Evolutionary conservation across 2,888 invertebrate species (phyloP), one percentile per base, ranked within the genome.

Genomic region (Herminia tarsipennalis): DNA sequence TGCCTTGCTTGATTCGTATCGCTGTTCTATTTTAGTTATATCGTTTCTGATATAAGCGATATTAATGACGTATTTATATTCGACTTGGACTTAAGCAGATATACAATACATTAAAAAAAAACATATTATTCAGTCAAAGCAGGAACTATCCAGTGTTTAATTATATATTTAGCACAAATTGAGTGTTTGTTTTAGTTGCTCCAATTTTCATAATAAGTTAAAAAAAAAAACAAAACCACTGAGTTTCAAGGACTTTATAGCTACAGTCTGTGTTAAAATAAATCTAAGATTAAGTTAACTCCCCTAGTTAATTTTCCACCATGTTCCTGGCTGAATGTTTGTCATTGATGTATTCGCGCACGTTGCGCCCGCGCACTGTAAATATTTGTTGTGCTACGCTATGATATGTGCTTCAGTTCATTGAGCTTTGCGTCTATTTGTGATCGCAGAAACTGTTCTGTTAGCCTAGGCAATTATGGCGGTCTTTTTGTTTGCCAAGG

Each of bases 401-500:
- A 74, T 75, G 76, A 71, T 75, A 73, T 75, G 62, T 68, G 65
- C 65, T 68, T 58, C 79, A 82, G 88, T 87, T 88, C 88, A 81
- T 83, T 86, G 86, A 72, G 67, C 67, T 40, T 40, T 76, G 66
- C 56, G 58, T 83, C 86, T 87, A 87, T 87, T 86, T 85, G 81
- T 68, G 76, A 77, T 75, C 68, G 65, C 73, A 70, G 68, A 75
- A 33, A 39, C 39, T 21, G 24, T 20, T 28, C 39, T 47, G 49
- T 52, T 59, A 56, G 55, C 56, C 54, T 62, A 56, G 56, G 53
- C 48, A 54, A 60, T 48, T 42, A 44, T 32, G 16, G 48, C 38
- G 46, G 32, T 50, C 52, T 37, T 30, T 37, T 36, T 37, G 16
- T 32, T 18, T 27, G 10, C 3, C 5, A 14, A 9, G 16, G 25